Evolutionary conservation across 1,140 invertebrate species (phyloP).

Genomic region (Kradibia gibbosae): DNA sequence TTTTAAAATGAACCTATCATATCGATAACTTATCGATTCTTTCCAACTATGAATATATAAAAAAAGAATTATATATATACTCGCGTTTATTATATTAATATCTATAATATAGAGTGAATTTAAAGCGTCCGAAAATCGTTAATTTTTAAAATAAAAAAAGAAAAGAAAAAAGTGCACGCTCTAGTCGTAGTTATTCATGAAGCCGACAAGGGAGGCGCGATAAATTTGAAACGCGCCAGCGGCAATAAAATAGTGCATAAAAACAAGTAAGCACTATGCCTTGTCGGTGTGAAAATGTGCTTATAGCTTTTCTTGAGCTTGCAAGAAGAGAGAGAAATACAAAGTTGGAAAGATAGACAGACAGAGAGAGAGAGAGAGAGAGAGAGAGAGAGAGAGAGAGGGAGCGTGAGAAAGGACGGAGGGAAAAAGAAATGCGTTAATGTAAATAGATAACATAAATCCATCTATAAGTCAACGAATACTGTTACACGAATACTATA

Average conservation of each 20-base stretch:
- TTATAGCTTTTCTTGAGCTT: conserved; percentile 36
- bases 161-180: not conserved
- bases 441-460: conserved; percentile 41
- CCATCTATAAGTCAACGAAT: conserved; percentile 26
- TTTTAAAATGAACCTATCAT: too few relatives aligned
- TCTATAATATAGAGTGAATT: too few relatives aligned
- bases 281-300: conserved; percentile 12
- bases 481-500: conserved; percentile 37
- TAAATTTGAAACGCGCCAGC: conserved; percentile 4
- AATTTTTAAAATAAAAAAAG: too few relatives aligned
- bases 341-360: not conserved
- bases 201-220: not conserved
- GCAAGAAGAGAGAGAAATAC: not conserved
- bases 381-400: conserved; percentile 1
- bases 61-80: too few relatives aligned
- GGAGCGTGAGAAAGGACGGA: not conserved
- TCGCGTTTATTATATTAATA: too few relatives aligned
- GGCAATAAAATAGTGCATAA: conserved; percentile 17
- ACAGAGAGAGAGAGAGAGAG: not conserved
- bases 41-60: too few relatives aligned
- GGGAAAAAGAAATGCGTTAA: conserved; percentile 41
- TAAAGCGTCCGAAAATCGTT: too few relatives aligned
- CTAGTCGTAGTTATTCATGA: not conserved
- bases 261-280: conserved; percentile 16
- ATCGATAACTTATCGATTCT: too few relatives aligned